A percentile compares a stretch with the other conserved stretches of the same genome.
phyloP scores from a whole-genome alignment of 1,140 invertebrate species.

The Zaprionus tsacasi region DNA sequence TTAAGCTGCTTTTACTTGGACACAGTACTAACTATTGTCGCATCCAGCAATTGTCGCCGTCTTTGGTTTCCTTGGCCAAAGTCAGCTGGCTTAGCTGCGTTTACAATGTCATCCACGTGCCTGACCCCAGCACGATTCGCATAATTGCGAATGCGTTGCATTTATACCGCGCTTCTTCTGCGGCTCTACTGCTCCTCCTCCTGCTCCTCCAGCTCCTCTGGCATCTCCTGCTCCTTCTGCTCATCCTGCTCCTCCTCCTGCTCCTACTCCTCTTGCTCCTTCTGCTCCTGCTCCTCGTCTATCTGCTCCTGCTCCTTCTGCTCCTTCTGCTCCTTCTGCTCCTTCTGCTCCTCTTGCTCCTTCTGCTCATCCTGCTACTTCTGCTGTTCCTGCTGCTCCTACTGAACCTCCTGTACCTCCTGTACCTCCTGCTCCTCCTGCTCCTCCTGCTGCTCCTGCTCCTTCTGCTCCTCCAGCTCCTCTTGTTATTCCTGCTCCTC shows the following conservation, averaged over 20 bases:
- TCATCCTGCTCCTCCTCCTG: neutral
- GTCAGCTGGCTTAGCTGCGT: neutral
- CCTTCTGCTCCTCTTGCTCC: no score
- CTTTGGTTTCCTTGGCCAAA: neutral
- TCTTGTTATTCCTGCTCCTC: no score
- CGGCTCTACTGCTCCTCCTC: no score
- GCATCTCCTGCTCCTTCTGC: no score
- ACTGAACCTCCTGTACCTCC: neutral
- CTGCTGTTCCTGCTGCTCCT: no score
- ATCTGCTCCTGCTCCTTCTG: constrained; percentile 3
- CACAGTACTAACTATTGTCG: neutral
- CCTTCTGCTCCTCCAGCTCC: no score
- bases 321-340: neutral
- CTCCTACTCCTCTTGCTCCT: constrained; percentile 10
- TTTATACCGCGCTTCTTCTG: constrained; percentile 10
- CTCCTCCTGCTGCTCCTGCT: constrained; percentile 22
- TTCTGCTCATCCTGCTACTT: no score
- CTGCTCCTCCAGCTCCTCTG: neutral
- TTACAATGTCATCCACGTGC: constrained; percentile 38
- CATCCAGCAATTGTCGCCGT: constrained; percentile 1
- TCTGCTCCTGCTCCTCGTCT: no score
- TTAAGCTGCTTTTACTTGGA: neutral
- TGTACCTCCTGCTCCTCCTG: constrained; percentile 1
- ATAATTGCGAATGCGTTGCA: constrained; percentile 37
- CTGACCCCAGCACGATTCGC: neutral